These are phyloP conservation scores for Chironex yamaguchii DNA, from an alignment of 30 jellyfish, hydroid and myxozoan genomes.

Conservation along the genomic window DNA sequence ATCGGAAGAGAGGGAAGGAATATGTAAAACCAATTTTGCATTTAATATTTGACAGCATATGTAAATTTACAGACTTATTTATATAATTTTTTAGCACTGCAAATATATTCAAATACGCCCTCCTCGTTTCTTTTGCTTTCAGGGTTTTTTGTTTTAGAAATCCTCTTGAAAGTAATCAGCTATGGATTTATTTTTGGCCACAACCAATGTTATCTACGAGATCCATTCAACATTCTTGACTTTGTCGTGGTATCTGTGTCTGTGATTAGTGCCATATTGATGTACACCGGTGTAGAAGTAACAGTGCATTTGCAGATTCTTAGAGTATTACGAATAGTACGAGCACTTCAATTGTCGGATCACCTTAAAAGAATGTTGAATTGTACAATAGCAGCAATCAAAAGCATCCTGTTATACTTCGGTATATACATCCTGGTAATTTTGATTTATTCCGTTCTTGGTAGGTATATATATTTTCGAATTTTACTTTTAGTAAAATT, in stretches of 20 bases:
- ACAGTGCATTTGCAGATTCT: conserved; percentile 68
- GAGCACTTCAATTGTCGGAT: conserved; percentile 65
- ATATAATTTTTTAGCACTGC: too few species aligned
- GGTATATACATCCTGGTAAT: conserved; percentile 61
- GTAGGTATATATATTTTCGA: too few species aligned
- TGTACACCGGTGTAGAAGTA: conserved; percentile 12
- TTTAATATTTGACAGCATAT: too few species aligned
- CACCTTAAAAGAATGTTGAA: conserved; percentile 67
- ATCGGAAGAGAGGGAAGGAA: too few species aligned
- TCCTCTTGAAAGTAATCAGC: conserved; percentile 71
- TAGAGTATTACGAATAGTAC: conserved; percentile 81
- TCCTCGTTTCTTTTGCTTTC: neutral
- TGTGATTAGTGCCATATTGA: conserved; percentile 17
- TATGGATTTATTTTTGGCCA: conserved; percentile 81
- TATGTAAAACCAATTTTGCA: too few species aligned
- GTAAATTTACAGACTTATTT: too few species aligned
- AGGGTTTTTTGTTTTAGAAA: conserved; percentile 80
- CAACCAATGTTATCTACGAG: conserved; percentile 73
- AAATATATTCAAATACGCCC: too few species aligned
- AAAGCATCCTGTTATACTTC: conserved; percentile 63
- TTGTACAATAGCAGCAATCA: conserved; percentile 69
- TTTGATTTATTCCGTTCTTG: conserved; percentile 75
- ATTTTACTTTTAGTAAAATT: too few species aligned
- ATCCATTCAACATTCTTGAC: conserved; percentile 76
- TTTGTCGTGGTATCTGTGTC: conserved; percentile 49